Base-by-base conservation (phyloP, 2,888 invertebrate genomes). In the Arge pagana region DNA sequence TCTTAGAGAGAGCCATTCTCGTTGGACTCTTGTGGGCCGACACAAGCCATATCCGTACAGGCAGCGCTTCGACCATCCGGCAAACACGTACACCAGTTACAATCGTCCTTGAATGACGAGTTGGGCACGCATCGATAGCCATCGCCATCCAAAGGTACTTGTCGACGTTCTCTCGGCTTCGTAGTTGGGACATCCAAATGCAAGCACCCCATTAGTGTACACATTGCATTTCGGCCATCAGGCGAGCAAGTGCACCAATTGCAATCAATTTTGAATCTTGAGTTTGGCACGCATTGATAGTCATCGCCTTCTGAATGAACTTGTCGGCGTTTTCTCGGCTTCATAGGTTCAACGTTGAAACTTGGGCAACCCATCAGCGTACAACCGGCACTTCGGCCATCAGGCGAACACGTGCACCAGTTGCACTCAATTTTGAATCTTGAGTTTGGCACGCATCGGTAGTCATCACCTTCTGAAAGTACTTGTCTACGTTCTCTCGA, bases 71-170 rank as follows among this genome's bases (percentile, higher is more conserved):
- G 68, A 1, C 83, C 83, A 55, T 80, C 80, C 0, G 59, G 54
- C 0, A 76, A 75, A 63, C 83, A 84, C 6, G 74, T 77, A 59
- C 83, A 84, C 5, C 76, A 76, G 63, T 83, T 83, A 58, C 77
- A 78, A n/a, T 69, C 70, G 48, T 67, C 64, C 23, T 66, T 62
- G 60, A 70, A 76, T 3, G 55, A 54, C 49, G 68, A 66, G 30
- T 71, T 72, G 10, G 72, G 73, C 1, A 48, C 63, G 51, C 76
- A 77, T n/a, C n/a, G n/a, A n/a, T n/a, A n/a, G n/a, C n/a, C n/a
- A n/a, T n/a, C n/a, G n/a, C n/a, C n/a, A n/a, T n/a, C n/a, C n/a
- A n/a, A n/a, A n/a, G n/a, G n/a, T n/a, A n/a, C n/a, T n/a, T n/a
- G n/a, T n/a, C n/a, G n/a, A n/a, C n/a, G n/a, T n/a, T n/a, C n/a